Percentiles rank a stretch among this genome's conserved stretches.
Conservation (phyloP, 2,888 invertebrate species). For the Palloptera scutellata region DNA sequence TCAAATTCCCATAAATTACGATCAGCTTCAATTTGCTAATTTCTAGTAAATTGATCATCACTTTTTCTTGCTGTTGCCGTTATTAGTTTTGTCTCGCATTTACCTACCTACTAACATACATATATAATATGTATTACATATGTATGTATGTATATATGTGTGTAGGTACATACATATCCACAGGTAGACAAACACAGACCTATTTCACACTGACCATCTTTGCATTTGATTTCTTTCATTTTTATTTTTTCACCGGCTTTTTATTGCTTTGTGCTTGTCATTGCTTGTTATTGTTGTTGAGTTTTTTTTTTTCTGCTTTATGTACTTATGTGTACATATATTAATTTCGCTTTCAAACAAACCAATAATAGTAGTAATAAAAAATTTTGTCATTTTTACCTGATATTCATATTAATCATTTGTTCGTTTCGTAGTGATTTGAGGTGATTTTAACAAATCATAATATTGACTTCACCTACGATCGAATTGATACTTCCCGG, state of each 20-base stretch:
- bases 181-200: background rate
- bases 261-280: background rate
- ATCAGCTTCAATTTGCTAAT: slow-evolving; percentile 15
- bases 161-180: too few relatives aligned
- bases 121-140: too few relatives aligned
- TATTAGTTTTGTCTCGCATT: background rate
- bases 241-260: background rate
- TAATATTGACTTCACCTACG: too few relatives aligned
- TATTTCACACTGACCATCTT: background rate
- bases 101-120: too few relatives aligned
- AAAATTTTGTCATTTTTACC: background rate
- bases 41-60: slow-evolving; percentile 12
- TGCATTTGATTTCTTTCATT: background rate
- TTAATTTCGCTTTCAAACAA: background rate
- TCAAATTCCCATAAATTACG: too few relatives aligned
- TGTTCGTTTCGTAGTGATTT: background rate
- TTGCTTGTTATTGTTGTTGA: background rate
- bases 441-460: too few relatives aligned
- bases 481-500: too few relatives aligned
- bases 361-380: background rate
- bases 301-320: background rate
- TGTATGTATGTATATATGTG: too few relatives aligned
- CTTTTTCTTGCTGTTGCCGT: background rate
- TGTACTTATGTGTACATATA: background rate
- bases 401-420: background rate